Base-by-base conservation (phyloP, 2,888 invertebrate genomes). In the Ectropis crepuscularia region DNA sequence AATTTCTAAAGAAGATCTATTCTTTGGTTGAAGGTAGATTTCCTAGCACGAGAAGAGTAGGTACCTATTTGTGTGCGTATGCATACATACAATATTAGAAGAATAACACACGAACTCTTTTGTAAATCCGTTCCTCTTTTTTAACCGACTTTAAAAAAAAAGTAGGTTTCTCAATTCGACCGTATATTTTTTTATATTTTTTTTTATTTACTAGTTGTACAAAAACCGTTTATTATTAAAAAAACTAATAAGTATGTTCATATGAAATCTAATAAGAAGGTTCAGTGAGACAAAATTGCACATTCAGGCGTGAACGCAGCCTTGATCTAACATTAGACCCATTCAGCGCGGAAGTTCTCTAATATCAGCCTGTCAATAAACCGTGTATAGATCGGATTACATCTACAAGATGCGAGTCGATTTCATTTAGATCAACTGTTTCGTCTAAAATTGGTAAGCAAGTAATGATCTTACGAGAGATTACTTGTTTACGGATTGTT, bases 301-400 rank as follows among this genome's bases (percentile, higher is more conserved):
- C 48, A 53, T 53, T 63, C 53, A 58, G 47, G 62, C 57, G 62
- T 62, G 41, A 57, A 62, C 11, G 16, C 41, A 54, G 41, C 63
- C 63, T 63, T 63, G 54, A 49, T 54, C 53, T 11, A 11, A 53
- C 16, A 57, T 60, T 53, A 53, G 55, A 57, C 51, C 42, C 51
- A 60, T 57, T 62, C 50, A 16, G 47, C n/a, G 8, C 64, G 67
- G 70, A 70, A 67, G 67, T 65, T 63, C 53, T 54, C 53, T 43
- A 38, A 67, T 71, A 67, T 64, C 67, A 64, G 42, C 41, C 65
- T 69, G 71, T 65, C 68, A 69, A 65, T 63, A 67, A 61, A 61
- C 62, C 53, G 60, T 61, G 61, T 60, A 47, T 28, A 48, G 53
- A 65, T 70, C 65, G 16, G 39, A 63, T 70, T 61, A 53, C 67